Base-by-base conservation (phyloP, 2,113 vertebrate species). In the Scortum barcoo region DNA sequence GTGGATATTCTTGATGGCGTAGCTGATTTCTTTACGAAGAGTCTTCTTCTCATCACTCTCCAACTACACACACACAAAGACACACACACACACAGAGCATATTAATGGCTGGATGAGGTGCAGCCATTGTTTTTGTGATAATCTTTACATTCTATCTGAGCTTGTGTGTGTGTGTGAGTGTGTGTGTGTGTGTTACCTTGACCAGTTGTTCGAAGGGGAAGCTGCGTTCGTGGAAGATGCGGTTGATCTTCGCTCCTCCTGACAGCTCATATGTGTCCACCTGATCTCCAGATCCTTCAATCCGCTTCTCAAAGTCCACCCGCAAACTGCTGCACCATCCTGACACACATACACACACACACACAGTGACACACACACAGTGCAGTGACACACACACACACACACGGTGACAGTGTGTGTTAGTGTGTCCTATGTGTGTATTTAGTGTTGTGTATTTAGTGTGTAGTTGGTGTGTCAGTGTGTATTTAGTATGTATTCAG, bases 281-380 rank as follows among this genome's bases (percentile, higher is more conserved):
- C 92, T 99, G 98, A 88, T 99, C 97, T 62, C 98, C 98, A 1
- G 97, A 98, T 57, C 98, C 98, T 88, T 99, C 98, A 2, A 99
- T 99, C 17, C 97, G 95, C 88, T 99, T 99, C 93, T 99, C 97
- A 86, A 99, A 99, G 94, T 99, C 98, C 88, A 99, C 97, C 97
- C 0, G 97, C 96, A 80, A 99, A 99, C 94, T 99, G 98, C 91
- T 99, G 98, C 71, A 99, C 97, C 97, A 98, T 99, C 94, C 98
- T 99, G 89, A 53, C 22, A 67, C 68, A 83, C 83, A 88, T 26
- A 91, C 36, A 81, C 61, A 76, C 76, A 83, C 79, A 54, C n/a
- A n/a, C n/a, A n/a, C n/a, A n/a, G n/a, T n/a, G n/a, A 76, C 72
- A 84, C 33, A 70, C n/a, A n/a, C n/a, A n/a, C n/a, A n/a, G n/a